phyloP scores from a whole-genome alignment of 1,140 invertebrate genomes.

The Arctopsyche grandis region DNA sequence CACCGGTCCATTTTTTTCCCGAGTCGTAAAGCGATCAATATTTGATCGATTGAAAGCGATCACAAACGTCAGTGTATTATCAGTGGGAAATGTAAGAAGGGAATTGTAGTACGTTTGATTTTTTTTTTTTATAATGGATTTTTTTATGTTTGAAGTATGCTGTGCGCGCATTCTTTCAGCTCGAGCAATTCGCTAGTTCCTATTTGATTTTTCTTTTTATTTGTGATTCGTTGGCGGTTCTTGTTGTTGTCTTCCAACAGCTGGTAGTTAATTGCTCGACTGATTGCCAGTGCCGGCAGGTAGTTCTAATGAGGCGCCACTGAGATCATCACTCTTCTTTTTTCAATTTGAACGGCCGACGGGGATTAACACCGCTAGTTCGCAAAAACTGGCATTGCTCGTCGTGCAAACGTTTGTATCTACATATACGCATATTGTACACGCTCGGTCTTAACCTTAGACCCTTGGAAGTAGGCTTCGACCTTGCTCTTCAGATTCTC shows the following conservation, averaged over 20 bases:
- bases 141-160: no score
- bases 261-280: constrained; percentile 41
- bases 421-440: background rate
- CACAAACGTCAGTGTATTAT: no score
- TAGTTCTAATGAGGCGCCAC: constrained; percentile 45
- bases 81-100: no score
- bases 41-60: no score
- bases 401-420: background rate
- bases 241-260: constrained; percentile 23
- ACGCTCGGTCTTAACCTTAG: constrained; percentile 20
- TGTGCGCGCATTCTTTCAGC: no score
- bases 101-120: no score
- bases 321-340: constrained; percentile 44
- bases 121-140: no score
- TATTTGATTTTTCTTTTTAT: no score
- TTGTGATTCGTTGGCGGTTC: background rate
- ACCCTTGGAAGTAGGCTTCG: constrained; percentile 15
- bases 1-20: no score
- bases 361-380: constrained; percentile 2
- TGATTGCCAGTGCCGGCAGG: constrained; percentile 39
- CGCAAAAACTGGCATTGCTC: constrained; percentile 4
- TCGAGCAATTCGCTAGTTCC: no score
- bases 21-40: no score
- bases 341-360: constrained; percentile 5
- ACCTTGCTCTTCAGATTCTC: constrained; percentile 10